These are phyloP conservation scores for Lepidochrysops patricia DNA, from an alignment of 2,888 invertebrate genomes.

Conservation along the genomic window DNA sequence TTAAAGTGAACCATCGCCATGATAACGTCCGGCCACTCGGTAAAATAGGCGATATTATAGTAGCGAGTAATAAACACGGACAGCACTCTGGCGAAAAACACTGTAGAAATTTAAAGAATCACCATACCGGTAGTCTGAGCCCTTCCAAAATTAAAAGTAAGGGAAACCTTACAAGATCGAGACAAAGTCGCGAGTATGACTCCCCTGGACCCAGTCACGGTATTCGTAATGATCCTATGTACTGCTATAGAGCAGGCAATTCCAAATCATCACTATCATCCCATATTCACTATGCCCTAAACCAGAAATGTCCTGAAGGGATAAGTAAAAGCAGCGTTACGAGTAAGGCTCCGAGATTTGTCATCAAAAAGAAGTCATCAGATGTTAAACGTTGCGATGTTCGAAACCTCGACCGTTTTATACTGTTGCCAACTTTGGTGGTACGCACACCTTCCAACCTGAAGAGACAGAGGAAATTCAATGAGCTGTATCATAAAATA, in stretches of 20 bases:
- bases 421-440: conserved; percentile 58
- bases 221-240: conserved; percentile 41
- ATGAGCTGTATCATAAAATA: conserved; percentile 60
- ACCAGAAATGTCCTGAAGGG: conserved; percentile 24
- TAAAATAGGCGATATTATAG: conserved; percentile 66
- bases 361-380: conserved; percentile 48
- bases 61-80: conserved; percentile 59
- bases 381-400: conserved; percentile 40
- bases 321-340: conserved; percentile 42
- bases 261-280: conserved; percentile 30
- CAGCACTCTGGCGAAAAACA: conserved; percentile 38
- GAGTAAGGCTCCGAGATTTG: conserved; percentile 42
- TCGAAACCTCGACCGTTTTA: conserved; percentile 56
- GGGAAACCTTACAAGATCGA: not conserved
- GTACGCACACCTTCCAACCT: conserved; percentile 61
- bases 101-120: conserved; percentile 25
- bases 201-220: conserved; percentile 53
- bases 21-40: conserved; percentile 56
- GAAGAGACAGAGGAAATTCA: conserved; percentile 60
- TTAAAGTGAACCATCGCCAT: conserved; percentile 60
- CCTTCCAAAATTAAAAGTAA: not conserved
- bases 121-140: not conserved
- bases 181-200: conserved; percentile 34
- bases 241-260: conserved; percentile 47
- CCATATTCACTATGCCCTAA: conserved; percentile 2